These are phyloP conservation scores for Dyspetes luteomarginatus DNA, from an alignment of 2,888 invertebrate genomes.

Conservation along the genomic window DNA sequence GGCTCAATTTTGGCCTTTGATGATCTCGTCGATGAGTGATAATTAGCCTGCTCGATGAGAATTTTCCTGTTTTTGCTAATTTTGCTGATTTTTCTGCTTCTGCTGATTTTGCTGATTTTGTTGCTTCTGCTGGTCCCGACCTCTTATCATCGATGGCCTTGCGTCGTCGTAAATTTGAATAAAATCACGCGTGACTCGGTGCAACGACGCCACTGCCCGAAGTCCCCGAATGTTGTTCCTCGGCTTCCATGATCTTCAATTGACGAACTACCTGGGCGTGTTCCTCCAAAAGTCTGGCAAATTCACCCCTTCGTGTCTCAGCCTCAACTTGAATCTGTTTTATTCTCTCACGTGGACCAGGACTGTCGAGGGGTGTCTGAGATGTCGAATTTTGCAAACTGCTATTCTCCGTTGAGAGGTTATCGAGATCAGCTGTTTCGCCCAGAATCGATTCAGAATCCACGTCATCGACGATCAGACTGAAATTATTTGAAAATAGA, in stretches of 20 bases:
- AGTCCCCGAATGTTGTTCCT: constrained; percentile 73
- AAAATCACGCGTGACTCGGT: constrained; percentile 77
- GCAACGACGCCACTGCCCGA: constrained; percentile 71
- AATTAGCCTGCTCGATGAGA: background rate
- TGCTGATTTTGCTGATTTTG: constrained; percentile 19
- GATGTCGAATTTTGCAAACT: constrained; percentile 74
- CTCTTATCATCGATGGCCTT: constrained; percentile 10
- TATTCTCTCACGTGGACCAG: constrained; percentile 76
- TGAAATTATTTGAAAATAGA: constrained; percentile 53
- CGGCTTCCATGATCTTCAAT: constrained; percentile 82
- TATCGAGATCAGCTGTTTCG: constrained; percentile 73
- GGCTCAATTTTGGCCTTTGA: constrained; percentile 33
- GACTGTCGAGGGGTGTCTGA: constrained; percentile 77
- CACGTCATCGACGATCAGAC: constrained; percentile 78
- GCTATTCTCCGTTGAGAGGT: constrained; percentile 73
- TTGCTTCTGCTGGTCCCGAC: constrained; percentile 44
- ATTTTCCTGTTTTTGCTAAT: background rate
- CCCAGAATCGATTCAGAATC: constrained; percentile 76
- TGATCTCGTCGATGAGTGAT: background rate
- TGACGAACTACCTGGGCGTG: constrained; percentile 83
- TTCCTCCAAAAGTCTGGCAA: constrained; percentile 82
- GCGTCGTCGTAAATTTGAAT: constrained; percentile 2
- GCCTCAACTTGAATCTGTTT: constrained; percentile 82
- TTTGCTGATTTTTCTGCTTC: background rate
- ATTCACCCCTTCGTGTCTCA: constrained; percentile 82